phyloP scores from a whole-genome alignment of 1,140 invertebrate species.

The Oscheius sp. region DNA sequence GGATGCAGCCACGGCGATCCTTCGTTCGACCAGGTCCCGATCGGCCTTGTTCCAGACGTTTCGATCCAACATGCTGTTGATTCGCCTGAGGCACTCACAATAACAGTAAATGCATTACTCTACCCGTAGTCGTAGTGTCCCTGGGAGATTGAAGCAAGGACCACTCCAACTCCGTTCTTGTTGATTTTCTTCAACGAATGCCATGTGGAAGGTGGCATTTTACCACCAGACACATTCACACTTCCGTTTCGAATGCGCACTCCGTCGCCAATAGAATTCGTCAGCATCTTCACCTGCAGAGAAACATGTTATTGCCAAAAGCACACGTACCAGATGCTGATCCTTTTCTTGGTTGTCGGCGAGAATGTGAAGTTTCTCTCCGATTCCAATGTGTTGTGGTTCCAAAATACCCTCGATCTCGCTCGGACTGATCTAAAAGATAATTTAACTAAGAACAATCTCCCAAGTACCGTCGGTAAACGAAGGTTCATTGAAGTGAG shows the following conservation, averaged over 20 bases:
- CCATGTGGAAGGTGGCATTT: constrained; percentile 49
- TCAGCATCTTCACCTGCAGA: background rate
- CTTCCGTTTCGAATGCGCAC: background rate
- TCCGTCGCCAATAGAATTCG: background rate
- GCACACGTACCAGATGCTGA: background rate
- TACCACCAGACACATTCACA: too few relatives aligned
- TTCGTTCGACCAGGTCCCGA: background rate
- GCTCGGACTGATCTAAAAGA: background rate
- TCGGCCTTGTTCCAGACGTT: constrained; percentile 12
- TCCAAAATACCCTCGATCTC: background rate
- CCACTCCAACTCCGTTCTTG: constrained; percentile 36
- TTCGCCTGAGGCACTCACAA: background rate
- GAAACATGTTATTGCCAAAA: too few relatives aligned
- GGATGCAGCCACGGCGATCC: constrained; percentile 11
- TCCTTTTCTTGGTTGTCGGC: background rate
- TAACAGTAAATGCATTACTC: background rate
- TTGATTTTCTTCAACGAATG: constrained; percentile 43
- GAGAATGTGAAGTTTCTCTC: constrained; percentile 26
- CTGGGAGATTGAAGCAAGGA: constrained; percentile 39
- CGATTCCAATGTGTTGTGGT: constrained; percentile 22
- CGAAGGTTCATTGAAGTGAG: too few relatives aligned
- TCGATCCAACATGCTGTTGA: constrained; percentile 40
- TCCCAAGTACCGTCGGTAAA: background rate
- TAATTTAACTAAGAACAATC: background rate
- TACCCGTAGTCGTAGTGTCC: constrained; percentile 38